A percentile compares a stretch with the other conserved stretches of the same genome.
Conservation (phyloP, 2,888 invertebrate species). For the Drosophila algonquin region DNA sequence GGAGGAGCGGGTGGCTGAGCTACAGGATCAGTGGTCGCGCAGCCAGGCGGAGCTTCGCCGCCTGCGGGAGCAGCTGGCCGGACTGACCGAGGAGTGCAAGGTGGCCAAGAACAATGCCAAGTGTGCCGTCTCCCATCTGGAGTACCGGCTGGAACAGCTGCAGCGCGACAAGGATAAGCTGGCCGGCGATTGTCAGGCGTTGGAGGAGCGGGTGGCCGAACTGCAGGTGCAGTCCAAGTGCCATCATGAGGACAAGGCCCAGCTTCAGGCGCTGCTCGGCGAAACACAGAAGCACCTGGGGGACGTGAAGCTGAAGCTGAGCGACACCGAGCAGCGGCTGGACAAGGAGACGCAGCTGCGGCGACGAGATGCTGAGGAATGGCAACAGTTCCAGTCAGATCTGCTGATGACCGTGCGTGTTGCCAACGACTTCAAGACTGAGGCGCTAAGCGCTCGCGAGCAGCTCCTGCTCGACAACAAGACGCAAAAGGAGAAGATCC, state of each 20-base stretch:
- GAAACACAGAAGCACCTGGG: slow-evolving; percentile 92
- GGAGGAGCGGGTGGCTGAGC: slow-evolving; percentile 87
- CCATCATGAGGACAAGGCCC: slow-evolving; percentile 83
- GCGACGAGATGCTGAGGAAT: slow-evolving; percentile 90
- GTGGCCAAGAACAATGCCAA: slow-evolving; percentile 94
- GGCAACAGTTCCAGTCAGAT: slow-evolving; percentile 97
- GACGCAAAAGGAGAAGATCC: slow-evolving; percentile 90
- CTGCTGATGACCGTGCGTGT: slow-evolving; percentile 96
- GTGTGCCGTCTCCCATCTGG: slow-evolving; percentile 91
- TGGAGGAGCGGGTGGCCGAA: slow-evolving; percentile 90
- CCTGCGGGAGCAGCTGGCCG: slow-evolving; percentile 88
- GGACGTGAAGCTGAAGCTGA: slow-evolving; percentile 88
- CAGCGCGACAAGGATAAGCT: slow-evolving; percentile 90
- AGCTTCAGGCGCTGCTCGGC: slow-evolving; percentile 84
- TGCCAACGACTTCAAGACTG: slow-evolving; percentile 98
- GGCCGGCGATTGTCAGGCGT: slow-evolving; percentile 88
- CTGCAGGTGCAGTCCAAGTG: slow-evolving; percentile 85
- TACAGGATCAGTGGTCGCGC: slow-evolving; percentile 89
- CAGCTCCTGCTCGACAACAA: slow-evolving; percentile 94
- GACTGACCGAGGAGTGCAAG: slow-evolving; percentile 89
- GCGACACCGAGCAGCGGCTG: slow-evolving; percentile 87
- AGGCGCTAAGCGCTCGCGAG: slow-evolving; percentile 94
- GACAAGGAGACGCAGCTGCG: slow-evolving; percentile 87
- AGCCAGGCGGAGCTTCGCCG: slow-evolving; percentile 88
- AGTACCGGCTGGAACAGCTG: slow-evolving; percentile 90